These are phyloP conservation scores for Calameuta filiformis DNA, from an alignment of 2,888 invertebrate genomes.

Conservation along the genomic window DNA sequence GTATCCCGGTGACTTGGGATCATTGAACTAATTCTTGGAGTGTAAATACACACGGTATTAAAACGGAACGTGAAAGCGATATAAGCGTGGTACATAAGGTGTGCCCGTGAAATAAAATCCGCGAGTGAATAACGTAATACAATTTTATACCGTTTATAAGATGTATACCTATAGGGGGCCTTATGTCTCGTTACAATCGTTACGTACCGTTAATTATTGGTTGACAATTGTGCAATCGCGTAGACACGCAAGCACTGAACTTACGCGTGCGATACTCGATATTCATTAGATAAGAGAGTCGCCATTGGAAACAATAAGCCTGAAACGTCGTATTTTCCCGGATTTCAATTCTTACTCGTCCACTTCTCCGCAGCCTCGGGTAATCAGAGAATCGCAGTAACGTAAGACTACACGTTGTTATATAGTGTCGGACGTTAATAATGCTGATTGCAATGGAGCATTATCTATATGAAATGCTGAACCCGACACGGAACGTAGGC, in stretches of 20 bases:
- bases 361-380: background rate
- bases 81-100: background rate
- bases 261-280: background rate
- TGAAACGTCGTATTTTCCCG: background rate
- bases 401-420: background rate
- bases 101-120: background rate
- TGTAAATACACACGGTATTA: background rate
- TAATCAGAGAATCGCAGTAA: background rate
- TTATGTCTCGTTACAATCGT: background rate
- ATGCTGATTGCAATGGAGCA: background rate
- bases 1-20: background rate
- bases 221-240: background rate
- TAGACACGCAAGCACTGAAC: background rate
- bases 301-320: background rate
- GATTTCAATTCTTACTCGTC: background rate
- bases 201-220: background rate
- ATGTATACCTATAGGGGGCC: background rate
- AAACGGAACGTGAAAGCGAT: background rate
- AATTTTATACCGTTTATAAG: background rate
- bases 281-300: background rate
- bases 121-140: background rate
- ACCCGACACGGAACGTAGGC: background rate
- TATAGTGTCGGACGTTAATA: background rate
- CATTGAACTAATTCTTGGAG: background rate
- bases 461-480: background rate